Conservation (phyloP, 1,140 invertebrate species). For the Drosophila simulans region DNA sequence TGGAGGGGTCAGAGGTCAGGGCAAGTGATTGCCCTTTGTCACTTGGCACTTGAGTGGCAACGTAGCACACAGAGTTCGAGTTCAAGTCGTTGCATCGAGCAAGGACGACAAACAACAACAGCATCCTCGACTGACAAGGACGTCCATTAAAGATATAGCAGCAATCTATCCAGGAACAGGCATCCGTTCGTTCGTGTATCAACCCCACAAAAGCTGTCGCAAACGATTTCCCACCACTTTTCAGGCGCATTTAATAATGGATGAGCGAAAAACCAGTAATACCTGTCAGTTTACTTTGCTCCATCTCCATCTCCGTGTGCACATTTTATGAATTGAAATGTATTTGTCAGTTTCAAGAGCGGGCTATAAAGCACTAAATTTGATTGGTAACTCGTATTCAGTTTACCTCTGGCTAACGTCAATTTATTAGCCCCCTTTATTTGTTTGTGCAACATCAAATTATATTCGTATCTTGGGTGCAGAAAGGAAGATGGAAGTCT, state of each 20-base stretch:
- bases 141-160: constrained; percentile 35
- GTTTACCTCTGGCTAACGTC: too few species aligned
- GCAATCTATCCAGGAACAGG: constrained; percentile 11
- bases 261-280: constrained; percentile 14
- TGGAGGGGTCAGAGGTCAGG: constrained; percentile 17
- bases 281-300: constrained; percentile 13
- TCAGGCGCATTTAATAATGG: constrained; percentile 18
- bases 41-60: constrained; percentile 60
- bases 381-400: background rate
- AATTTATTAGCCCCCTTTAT: too few species aligned
- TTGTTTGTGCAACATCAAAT: too few species aligned
- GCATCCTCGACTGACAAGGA: constrained; percentile 18
- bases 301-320: background rate
- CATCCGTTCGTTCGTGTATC: background rate
- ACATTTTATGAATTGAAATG: background rate
- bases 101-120: constrained; percentile 19
- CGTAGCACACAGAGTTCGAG: constrained; percentile 4
- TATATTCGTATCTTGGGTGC: too few species aligned
- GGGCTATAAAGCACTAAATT: background rate
- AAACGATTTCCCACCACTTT: constrained; percentile 24
- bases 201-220: constrained; percentile 36
- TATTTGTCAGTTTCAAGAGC: background rate
- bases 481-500: background rate
- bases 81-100: constrained; percentile 25
- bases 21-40: constrained; percentile 76